Conservation (phyloP, 2,888 invertebrate genomes). For the Villa cingulata region DNA sequence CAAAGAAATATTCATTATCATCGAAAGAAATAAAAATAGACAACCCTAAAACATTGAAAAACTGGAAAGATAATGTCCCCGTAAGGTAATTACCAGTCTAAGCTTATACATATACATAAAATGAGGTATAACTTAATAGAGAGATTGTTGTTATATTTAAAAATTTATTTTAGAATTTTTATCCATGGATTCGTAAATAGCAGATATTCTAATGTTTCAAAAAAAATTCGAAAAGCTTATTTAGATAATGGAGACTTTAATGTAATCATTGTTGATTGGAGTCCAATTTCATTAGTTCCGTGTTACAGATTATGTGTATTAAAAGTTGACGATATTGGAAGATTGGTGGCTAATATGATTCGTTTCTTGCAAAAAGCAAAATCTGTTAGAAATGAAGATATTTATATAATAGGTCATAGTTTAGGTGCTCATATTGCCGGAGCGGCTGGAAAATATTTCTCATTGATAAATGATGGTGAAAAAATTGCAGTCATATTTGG, state of each 20-base stretch:
- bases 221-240: conserved; percentile 27
- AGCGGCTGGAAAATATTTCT: conserved; percentile 42
- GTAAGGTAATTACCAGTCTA: too few species aligned
- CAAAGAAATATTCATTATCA: not conserved
- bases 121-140: too few species aligned
- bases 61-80: not conserved
- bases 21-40: not conserved
- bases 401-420: conserved; percentile 44
- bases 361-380: conserved; percentile 36
- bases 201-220: not conserved
- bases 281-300: conserved; percentile 32
- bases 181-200: not conserved
- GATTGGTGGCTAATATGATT: conserved; percentile 22
- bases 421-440: conserved; percentile 45
- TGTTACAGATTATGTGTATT: not conserved
- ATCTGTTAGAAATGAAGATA: conserved; percentile 35
- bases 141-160: too few species aligned
- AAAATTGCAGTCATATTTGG: conserved; percentile 40
- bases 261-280: conserved; percentile 45
- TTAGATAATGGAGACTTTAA: conserved; percentile 41
- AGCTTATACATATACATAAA: too few species aligned
- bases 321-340: conserved; percentile 16
- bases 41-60: not conserved
- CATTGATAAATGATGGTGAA: conserved; percentile 27
- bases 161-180: not conserved